These are phyloP conservation scores for Rambutsinella grinnellia DNA, from an alignment of 2,888 invertebrate genomes.

Conservation along the genomic window DNA sequence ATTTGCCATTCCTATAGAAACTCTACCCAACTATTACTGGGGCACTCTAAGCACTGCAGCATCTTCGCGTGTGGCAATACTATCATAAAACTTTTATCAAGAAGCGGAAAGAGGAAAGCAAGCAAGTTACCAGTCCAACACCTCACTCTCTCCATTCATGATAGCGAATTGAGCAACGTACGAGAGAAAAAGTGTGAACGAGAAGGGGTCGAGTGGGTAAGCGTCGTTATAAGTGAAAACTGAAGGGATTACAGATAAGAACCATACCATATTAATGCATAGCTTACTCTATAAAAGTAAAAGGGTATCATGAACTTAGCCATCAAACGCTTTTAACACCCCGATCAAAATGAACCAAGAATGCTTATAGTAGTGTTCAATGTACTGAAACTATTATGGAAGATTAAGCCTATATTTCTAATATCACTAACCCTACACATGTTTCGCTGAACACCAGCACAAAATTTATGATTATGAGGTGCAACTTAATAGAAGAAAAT, in stretches of 20 bases:
- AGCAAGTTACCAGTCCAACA: too few species aligned
- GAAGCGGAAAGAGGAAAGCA: not conserved
- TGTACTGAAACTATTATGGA: not conserved
- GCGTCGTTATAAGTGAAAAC: not conserved
- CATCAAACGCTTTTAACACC: not conserved
- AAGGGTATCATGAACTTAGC: not conserved
- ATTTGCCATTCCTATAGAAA: too few species aligned
- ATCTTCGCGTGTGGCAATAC: too few species aligned
- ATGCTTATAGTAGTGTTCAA: not conserved
- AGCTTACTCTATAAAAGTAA: not conserved
- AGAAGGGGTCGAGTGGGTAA: not conserved
- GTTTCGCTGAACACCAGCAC: too few species aligned
- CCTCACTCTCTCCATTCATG: not conserved
- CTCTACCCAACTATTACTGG: not conserved
- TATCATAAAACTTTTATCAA: not conserved
- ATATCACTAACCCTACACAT: too few species aligned
- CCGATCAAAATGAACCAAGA: not conserved
- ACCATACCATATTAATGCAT: not conserved
- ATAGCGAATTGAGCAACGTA: not conserved
- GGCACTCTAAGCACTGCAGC: not conserved
- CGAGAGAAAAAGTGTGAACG: constrained; percentile 2
- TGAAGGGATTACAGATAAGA: not conserved
- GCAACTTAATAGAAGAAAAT: not conserved
- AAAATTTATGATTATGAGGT: not conserved
- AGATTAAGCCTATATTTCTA: not conserved